A percentile compares a stretch with the other conserved stretches of the same genome.
Evolutionary conservation across 2,113 vertebrate genomes (phyloP).

Genomic region (Axis porcinus): DNA sequence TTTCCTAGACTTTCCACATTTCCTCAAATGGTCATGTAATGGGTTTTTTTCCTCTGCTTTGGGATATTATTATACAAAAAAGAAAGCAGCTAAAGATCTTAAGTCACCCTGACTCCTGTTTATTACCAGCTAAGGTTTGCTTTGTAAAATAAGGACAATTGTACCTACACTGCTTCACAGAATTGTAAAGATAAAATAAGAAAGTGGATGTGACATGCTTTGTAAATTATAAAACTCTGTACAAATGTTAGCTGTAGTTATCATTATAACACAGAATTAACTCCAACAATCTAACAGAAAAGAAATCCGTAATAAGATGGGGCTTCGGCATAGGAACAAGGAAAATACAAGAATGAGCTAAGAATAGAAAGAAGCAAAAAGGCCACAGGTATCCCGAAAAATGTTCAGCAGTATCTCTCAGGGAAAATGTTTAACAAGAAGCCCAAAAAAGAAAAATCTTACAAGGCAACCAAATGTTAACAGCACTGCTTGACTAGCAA

Average conservation of each 20-base stretch:
- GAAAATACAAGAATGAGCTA: conserved; percentile 20
- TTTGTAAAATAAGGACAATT: background rate
- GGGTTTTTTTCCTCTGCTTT: background rate
- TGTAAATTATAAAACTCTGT: background rate
- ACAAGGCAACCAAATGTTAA: conserved; percentile 19
- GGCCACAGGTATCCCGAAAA: background rate
- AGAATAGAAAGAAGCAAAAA: conserved; percentile 28
- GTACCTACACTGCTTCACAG: background rate
- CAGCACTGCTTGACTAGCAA: background rate
- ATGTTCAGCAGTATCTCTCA: background rate
- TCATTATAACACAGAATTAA: conserved; percentile 36
- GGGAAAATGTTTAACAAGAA: conserved; percentile 34
- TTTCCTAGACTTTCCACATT: background rate
- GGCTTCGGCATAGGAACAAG: background rate
- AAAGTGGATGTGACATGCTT: background rate
- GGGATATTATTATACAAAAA: background rate
- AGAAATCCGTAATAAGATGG: background rate
- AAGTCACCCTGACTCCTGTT: background rate
- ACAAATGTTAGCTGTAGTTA: background rate
- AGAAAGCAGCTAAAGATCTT: background rate
- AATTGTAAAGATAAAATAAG: background rate
- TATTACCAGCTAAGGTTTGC: background rate
- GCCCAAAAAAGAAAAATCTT: background rate
- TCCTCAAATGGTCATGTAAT: background rate
- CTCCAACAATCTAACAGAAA: background rate